Percentiles rank a stretch among this genome's conserved stretches.
These are phyloP conservation scores for Gymnocypris eckloni DNA, from an alignment of 2,797 vertebrate species.

Conservation along the genomic window DNA sequence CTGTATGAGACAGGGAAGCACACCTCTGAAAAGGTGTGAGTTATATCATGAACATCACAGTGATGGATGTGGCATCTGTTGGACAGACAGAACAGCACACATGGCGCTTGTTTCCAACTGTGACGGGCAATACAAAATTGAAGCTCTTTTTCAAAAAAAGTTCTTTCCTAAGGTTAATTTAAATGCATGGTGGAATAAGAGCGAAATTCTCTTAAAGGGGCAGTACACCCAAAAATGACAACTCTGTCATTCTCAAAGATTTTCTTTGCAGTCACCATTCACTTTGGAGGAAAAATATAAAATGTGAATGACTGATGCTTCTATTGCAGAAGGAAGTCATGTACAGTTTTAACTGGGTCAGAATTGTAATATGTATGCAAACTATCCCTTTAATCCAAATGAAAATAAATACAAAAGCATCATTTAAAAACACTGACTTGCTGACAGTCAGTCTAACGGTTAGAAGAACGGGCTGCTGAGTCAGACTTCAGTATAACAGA, in stretches of 20 bases:
- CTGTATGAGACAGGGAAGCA: conserved; percentile 36
- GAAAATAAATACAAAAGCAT: background rate
- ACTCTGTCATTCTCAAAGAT: background rate
- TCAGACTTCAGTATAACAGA: background rate
- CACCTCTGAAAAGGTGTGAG: conserved; percentile 36
- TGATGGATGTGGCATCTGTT: conserved; percentile 48
- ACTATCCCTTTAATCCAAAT: background rate
- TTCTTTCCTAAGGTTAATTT: background rate
- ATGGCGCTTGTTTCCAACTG: conserved; percentile 11
- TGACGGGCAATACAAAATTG: conserved; percentile 8
- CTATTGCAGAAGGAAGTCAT: background rate
- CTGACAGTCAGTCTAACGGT: background rate
- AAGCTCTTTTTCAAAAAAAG: background rate
- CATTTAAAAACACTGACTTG: background rate
- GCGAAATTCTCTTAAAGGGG: conserved; percentile 10
- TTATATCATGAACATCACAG: conserved; percentile 32
- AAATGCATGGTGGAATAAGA: background rate
- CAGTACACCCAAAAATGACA: background rate
- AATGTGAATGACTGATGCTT: background rate
- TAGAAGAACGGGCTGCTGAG: background rate
- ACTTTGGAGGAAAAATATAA: background rate
- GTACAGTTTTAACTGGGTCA: background rate
- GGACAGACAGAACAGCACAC: conserved; percentile 25
- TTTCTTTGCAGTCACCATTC: background rate
- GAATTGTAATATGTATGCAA: background rate